These are phyloP conservation scores for Tinea trinotella DNA, from an alignment of 2,888 invertebrate species.

Conservation along the genomic window DNA sequence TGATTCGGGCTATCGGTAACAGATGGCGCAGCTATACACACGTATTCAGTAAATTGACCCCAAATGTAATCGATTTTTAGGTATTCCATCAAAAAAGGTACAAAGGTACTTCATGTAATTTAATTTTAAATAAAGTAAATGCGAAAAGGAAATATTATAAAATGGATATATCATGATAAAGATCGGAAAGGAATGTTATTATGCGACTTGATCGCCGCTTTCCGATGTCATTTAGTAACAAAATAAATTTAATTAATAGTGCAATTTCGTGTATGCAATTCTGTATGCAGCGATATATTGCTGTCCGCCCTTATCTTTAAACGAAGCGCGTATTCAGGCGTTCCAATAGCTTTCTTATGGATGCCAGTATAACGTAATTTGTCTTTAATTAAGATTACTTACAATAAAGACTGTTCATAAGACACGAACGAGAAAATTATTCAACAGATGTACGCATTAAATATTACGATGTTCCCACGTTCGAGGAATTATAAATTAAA, in stretches of 20 bases:
- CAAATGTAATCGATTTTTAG: neutral
- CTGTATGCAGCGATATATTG: constrained; percentile 3
- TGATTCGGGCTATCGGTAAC: constrained; percentile 8
- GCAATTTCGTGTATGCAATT: constrained; percentile 11
- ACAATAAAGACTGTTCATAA: constrained; percentile 4
- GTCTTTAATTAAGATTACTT: constrained; percentile 12
- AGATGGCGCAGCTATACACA: constrained; percentile 3
- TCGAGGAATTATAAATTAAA: no score
- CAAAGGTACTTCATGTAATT: neutral
- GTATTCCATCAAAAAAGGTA: neutral
- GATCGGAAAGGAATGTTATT: neutral
- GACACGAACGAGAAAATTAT: neutral
- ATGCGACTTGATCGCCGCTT: constrained; percentile 4
- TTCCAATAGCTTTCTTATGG: neutral
- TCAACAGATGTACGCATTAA: neutral
- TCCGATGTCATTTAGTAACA: constrained; percentile 7
- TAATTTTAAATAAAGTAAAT: neutral
- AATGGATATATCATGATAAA: neutral
- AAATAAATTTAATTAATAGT: constrained; percentile 13
- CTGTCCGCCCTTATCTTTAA: constrained; percentile 7
- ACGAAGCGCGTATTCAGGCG: constrained; percentile 2
- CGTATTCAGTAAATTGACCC: neutral
- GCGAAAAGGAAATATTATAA: neutral
- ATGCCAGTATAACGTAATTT: neutral
- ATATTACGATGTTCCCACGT: neutral